Evolutionary conservation across 2,797 vertebrate species (phyloP).

Genomic region (Scolopax rusticola): DNA sequence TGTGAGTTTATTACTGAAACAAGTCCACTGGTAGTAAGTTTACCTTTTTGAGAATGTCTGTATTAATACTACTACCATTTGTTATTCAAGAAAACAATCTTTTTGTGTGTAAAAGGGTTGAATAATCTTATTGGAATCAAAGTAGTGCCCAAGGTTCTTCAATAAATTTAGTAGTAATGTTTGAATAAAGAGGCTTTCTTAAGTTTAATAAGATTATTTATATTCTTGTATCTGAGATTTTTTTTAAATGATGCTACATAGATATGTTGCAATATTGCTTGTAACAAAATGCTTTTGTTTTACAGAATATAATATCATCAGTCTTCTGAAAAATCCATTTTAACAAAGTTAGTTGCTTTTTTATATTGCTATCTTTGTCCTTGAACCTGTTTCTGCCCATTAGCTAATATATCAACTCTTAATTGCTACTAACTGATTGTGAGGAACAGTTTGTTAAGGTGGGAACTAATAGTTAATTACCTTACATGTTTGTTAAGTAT

Average conservation of each 20-base stretch:
- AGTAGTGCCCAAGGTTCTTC: background rate
- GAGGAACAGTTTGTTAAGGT: constrained; percentile 16
- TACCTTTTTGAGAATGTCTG: background rate
- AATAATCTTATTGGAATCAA: background rate
- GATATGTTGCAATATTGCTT: background rate
- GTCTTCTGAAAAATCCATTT: background rate
- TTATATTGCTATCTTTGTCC: background rate
- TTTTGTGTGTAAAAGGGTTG: background rate
- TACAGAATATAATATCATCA: background rate
- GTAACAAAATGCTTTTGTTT: background rate
- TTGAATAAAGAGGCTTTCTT: background rate
- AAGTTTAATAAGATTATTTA: background rate
- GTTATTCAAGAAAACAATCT: background rate
- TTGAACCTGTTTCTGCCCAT: background rate
- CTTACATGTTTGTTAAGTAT: background rate
- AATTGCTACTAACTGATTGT: constrained; percentile 12
- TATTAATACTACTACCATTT: background rate
- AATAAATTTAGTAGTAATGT: background rate
- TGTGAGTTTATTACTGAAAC: background rate
- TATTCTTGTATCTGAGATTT: background rate
- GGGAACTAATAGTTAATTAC: constrained; percentile 18
- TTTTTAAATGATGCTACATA: background rate
- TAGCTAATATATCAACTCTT: constrained; percentile 3
- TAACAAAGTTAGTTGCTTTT: background rate
- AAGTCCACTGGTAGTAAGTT: background rate